Conservation (phyloP, 2,113 vertebrate species). For the Hippocampus comes region DNA sequence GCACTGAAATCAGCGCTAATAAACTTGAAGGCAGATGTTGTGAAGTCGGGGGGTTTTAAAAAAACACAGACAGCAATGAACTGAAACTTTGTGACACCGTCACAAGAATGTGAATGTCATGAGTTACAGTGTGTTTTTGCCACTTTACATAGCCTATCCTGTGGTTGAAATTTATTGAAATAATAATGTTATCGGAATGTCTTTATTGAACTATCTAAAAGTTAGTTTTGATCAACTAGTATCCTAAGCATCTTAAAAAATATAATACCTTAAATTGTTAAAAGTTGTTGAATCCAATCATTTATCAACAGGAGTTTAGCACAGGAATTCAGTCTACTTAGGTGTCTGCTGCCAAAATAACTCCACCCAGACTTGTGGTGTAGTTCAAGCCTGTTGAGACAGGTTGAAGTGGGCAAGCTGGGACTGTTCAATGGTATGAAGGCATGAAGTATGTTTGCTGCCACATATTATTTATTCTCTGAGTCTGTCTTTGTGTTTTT, state of each 20-base stretch:
- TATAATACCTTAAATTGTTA: neutral
- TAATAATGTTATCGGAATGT: neutral
- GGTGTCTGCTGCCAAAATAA: neutral
- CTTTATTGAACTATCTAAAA: neutral
- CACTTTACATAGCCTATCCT: no score
- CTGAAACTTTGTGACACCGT: no score
- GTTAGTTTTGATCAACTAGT: neutral
- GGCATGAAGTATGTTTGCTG: constrained; percentile 14
- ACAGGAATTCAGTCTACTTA: neutral
- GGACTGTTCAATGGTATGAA: constrained; percentile 55
- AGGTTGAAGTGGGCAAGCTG: constrained; percentile 46
- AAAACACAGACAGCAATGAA: no score
- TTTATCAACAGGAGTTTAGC: neutral
- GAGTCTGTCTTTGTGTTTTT: neutral
- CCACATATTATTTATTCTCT: neutral
- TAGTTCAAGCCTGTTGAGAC: constrained; percentile 39
- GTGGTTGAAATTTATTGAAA: neutral
- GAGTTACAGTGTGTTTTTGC: no score
- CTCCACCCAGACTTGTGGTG: neutral
- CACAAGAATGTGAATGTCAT: no score
- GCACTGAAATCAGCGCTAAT: no score
- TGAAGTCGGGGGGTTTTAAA: no score
- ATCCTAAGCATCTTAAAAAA: neutral
- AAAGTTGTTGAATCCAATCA: neutral
- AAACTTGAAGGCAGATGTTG: no score